Percentiles rank a stretch among this genome's conserved stretches.
phyloP scores from a whole-genome alignment of 2,113 vertebrate genomes.

The Perca schrenkii region DNA sequence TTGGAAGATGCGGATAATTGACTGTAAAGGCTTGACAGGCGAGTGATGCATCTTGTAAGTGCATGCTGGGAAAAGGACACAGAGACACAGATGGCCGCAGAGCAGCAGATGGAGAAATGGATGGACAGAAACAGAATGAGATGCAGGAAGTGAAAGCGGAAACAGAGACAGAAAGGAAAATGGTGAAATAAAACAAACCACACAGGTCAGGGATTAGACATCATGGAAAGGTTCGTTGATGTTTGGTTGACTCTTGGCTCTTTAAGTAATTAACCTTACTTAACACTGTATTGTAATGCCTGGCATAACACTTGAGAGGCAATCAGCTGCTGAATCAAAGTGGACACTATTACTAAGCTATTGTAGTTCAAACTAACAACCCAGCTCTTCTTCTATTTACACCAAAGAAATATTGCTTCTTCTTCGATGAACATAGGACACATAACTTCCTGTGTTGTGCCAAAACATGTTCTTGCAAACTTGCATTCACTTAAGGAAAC shows the following conservation, averaged over 20 bases:
- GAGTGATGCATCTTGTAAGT: constrained; percentile 27
- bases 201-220: constrained; percentile 23
- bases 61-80: constrained; percentile 40
- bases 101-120: constrained; percentile 41
- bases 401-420: background rate
- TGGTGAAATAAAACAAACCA: constrained; percentile 20
- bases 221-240: constrained; percentile 20
- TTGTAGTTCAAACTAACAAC: background rate
- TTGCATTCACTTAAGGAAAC: background rate
- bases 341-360: background rate
- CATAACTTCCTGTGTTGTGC: background rate
- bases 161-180: constrained; percentile 5
- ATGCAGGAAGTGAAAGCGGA: constrained; percentile 34
- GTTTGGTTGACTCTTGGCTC: constrained; percentile 36
- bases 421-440: background rate
- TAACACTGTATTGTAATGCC: background rate
- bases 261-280: constrained; percentile 30
- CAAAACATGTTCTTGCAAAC: background rate
- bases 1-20: constrained; percentile 57
- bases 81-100: constrained; percentile 26
- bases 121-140: constrained; percentile 21
- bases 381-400: background rate
- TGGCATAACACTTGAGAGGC: constrained; percentile 9
- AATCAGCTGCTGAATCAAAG: background rate
- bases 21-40: constrained; percentile 53